Evolutionary conservation across 1,140 invertebrate species (phyloP).

Genomic region (Drosophila kanapiae): DNA sequence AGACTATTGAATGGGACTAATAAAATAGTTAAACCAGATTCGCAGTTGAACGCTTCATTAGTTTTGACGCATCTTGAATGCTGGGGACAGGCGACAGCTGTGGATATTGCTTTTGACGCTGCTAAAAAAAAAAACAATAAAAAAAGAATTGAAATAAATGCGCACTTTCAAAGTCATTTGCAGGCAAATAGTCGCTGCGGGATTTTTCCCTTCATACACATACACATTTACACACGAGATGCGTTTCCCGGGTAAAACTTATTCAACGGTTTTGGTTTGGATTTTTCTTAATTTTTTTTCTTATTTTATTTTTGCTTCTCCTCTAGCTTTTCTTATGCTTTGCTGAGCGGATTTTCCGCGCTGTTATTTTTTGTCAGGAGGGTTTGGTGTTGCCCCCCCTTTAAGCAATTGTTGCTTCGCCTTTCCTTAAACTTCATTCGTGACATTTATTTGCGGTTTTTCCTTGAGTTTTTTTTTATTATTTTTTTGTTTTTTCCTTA

Average conservation of each 20-base stretch:
- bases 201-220: constrained; percentile 25
- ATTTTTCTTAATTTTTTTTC: constrained; percentile 61
- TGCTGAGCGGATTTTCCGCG: constrained; percentile 67
- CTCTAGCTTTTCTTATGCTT: constrained; percentile 23
- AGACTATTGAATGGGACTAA: constrained; percentile 40
- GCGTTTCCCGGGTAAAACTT: constrained; percentile 37
- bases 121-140: not conserved
- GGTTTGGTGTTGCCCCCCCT: constrained; percentile 5
- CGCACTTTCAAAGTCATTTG: constrained; percentile 75
- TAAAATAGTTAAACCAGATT: constrained; percentile 65
- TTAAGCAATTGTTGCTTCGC: constrained; percentile 68
- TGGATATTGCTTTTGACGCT: constrained; percentile 25
- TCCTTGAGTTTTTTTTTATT: constrained; percentile 18
- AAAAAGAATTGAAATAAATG: constrained; percentile 70
- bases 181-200: constrained; percentile 66
- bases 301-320: not conserved
- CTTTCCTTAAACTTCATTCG: constrained; percentile 66
- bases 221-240: not conserved
- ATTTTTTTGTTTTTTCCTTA: constrained; percentile 13
- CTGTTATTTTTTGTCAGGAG: constrained; percentile 52
- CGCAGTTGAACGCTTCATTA: constrained; percentile 68
- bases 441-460: constrained; percentile 77
- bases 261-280: constrained; percentile 52
- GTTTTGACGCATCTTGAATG: constrained; percentile 54
- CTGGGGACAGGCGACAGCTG: constrained; percentile 33